Conservation (phyloP, 2,888 invertebrate genomes). For the Leptinotarsa tumamoca region DNA sequence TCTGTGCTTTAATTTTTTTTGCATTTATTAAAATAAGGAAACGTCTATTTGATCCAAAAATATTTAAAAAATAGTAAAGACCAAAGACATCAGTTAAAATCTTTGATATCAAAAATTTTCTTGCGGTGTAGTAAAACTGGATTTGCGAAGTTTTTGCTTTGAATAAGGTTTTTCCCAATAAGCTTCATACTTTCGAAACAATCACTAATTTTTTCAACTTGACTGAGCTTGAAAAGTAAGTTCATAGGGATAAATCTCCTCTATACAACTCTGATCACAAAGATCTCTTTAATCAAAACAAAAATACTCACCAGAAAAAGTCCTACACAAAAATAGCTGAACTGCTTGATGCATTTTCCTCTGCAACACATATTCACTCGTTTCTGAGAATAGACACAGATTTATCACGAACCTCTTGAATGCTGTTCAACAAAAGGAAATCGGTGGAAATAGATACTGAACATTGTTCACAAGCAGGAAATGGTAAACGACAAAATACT, state of each 20-base stretch:
- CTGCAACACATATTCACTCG: conserved; percentile 13
- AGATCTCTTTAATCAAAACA: background rate
- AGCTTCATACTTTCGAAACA: no score
- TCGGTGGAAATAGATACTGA: background rate
- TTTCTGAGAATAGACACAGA: background rate
- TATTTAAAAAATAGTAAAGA: no score
- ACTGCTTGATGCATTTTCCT: conserved; percentile 10
- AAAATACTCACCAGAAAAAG: conserved; percentile 16
- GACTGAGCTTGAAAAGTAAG: no score
- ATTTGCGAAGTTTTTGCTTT: no score
- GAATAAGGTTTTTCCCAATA: no score
- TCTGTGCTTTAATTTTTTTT: no score
- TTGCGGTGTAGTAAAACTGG: no score
- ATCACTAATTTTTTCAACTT: no score
- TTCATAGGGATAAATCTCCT: background rate
- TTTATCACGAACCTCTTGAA: background rate
- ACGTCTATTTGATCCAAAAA: no score
- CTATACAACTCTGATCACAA: background rate
- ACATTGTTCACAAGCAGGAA: background rate
- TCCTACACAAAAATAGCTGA: conserved; percentile 9
- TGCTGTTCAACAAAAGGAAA: background rate
- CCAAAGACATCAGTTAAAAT: no score
- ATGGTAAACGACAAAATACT: background rate
- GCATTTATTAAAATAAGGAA: no score
- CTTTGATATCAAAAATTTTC: no score